phyloP scores from a whole-genome alignment of 2,888 invertebrate genomes.

The Amitus sp. region DNA sequence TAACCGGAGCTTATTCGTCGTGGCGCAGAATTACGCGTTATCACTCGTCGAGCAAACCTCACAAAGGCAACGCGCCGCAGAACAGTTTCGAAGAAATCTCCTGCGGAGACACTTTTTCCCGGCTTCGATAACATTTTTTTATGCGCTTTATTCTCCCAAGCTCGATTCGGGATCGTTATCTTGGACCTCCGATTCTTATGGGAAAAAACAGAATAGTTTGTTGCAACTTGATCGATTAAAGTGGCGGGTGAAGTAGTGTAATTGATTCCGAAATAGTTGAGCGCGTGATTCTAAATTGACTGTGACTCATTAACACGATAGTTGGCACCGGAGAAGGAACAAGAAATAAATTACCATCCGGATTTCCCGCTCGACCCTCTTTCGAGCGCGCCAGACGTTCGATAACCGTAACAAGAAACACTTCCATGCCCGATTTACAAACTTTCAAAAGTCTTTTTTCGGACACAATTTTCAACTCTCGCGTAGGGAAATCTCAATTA shows the following conservation, averaged over 20 bases:
- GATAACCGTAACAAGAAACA: neutral
- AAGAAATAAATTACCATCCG: constrained; percentile 62
- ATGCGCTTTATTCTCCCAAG: too few species aligned
- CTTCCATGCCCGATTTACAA: neutral
- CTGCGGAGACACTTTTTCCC: too few species aligned
- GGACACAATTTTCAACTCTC: too few species aligned
- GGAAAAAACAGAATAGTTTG: neutral
- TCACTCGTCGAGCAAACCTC: constrained; percentile 39
- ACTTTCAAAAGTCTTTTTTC: too few species aligned
- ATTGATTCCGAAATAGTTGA: constrained; percentile 39
- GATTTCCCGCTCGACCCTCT: constrained; percentile 18
- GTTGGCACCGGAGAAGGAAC: constrained; percentile 44
- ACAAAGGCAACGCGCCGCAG: neutral
- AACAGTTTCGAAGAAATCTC: neutral
- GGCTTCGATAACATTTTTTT: too few species aligned
- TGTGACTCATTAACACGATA: constrained; percentile 33
- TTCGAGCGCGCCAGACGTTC: neutral
- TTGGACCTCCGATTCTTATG: too few species aligned
- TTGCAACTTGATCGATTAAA: constrained; percentile 1
- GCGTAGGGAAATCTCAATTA: too few species aligned
- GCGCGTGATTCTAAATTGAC: constrained; percentile 26
- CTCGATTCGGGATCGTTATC: too few species aligned
- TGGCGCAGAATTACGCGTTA: constrained; percentile 47
- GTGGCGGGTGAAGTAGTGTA: constrained; percentile 24
- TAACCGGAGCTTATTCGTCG: constrained; percentile 45